Base-by-base conservation (phyloP, 2,797 vertebrate genomes). In the Acanthurus lineatus region DNA sequence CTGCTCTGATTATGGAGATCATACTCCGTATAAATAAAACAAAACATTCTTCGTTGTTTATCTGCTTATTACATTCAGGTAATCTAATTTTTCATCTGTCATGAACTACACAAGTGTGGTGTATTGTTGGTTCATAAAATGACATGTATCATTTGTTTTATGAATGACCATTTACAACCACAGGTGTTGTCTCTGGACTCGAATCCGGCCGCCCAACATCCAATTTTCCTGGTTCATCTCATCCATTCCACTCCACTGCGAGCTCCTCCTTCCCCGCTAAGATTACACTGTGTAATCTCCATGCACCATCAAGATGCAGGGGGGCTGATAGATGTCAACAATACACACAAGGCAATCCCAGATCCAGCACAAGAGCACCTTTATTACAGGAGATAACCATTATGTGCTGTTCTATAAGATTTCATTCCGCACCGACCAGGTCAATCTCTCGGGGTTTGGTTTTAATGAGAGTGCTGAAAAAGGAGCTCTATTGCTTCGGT, bases 251-350 rank as follows among this genome's bases (percentile, higher is more conserved):
- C 69, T 56, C 84, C 20, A 61, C 77, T 63, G 56, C 74, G 78
- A 49, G 60, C 76, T 20, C 84, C 79, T 69, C 69, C 69, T 65
- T 54, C 76, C 28, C 71, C 17, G 73, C 85, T 81, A 77, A 88
- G 93, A 94, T 93, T 93, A 89, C 86, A 89, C 40, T 40, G 74
- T 84, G 84, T 91, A 92, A 95, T 95, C 93, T 93, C 76, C 78
- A 83, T 77, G 81, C 82, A 66, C 81, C 74, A 92, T 94, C 90
- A 83, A 91, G 88, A 93, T 91, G 85, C 82, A 82, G 89, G 16
- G 89, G 15, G 40, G 61, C 83, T 93, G 91, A 94, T 89, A 86
- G 94, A 93, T 91, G 86, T 81, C 86, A 86, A 85, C 92, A 92
- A 90, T 79, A 86, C 88, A 76, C 83, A 90, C 77, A 75, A 86